A percentile compares a stretch with the other conserved stretches of the same genome.
These are phyloP conservation scores for Suncus etruscus DNA, from an alignment of 2,113 vertebrate genomes.

Conservation along the genomic window DNA sequence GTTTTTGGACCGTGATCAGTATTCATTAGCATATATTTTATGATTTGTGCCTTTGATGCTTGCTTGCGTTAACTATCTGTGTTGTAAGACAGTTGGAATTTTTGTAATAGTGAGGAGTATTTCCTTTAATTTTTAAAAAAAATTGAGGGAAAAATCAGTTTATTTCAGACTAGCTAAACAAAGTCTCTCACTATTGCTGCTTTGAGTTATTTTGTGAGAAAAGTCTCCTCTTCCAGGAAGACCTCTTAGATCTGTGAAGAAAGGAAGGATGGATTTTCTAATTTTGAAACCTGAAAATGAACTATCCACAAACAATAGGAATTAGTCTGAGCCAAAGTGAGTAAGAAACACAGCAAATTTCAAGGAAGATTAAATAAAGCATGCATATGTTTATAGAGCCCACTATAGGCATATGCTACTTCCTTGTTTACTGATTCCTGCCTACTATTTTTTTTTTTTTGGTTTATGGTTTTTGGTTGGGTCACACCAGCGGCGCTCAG, in stretches of 20 bases:
- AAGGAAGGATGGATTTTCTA: not conserved
- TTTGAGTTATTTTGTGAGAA: not conserved
- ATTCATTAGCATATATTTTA: constrained; percentile 33
- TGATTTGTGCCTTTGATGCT: not conserved
- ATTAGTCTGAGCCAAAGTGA: constrained; percentile 34
- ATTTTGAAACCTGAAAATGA: not conserved
- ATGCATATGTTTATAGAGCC: not conserved
- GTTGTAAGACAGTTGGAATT: not conserved
- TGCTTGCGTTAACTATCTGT: not conserved
- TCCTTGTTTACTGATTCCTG: not conserved
- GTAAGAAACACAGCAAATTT: not conserved
- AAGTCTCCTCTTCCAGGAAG: constrained; percentile 32
- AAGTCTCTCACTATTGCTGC: not conserved
- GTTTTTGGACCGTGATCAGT: not conserved
- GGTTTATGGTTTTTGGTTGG: too few relatives aligned
- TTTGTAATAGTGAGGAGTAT: not conserved
- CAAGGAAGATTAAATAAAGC: not conserved
- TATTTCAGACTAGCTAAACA: not conserved
- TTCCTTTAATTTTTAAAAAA: not conserved
- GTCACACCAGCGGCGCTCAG: too few relatives aligned
- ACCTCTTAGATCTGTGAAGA: not conserved
- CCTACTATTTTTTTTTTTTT: too few relatives aligned
- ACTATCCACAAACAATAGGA: not conserved
- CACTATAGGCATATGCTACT: not conserved
- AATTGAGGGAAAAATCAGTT: not conserved